Evolutionary conservation across 2,888 invertebrate species (phyloP).

Genomic region (Dendrolimus houi): DNA sequence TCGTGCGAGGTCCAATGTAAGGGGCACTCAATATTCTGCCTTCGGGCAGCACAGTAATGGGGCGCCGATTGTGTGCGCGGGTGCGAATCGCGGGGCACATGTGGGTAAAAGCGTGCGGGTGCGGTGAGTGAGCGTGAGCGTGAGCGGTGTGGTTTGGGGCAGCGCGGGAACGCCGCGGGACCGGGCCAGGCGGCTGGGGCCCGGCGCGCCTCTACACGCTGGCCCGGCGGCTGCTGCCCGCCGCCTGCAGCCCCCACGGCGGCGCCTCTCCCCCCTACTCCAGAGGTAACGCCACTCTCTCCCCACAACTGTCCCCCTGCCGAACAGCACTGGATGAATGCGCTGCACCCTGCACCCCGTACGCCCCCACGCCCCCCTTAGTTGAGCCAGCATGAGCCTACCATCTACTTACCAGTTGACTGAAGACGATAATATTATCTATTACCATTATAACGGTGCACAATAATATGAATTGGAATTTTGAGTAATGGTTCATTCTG

Average conservation of each 20-base stretch:
- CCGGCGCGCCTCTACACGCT: constrained; percentile 67
- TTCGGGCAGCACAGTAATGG: constrained; percentile 1
- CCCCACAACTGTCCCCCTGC: background rate
- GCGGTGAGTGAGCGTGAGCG: constrained; percentile 62
- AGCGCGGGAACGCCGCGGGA: constrained; percentile 66
- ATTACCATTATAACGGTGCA: too few relatives aligned
- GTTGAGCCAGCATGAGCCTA: background rate
- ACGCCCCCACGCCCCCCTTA: background rate
- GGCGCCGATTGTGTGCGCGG: constrained; percentile 12
- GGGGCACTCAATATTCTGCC: background rate
- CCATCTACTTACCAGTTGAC: background rate
- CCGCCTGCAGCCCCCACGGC: constrained; percentile 82
- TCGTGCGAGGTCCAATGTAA: background rate
- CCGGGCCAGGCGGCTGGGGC: constrained; percentile 48
- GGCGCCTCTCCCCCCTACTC: constrained; percentile 82
- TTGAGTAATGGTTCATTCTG: too few relatives aligned
- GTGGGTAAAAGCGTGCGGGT: constrained; percentile 33
- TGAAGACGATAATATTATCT: background rate
- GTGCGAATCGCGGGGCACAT: constrained; percentile 47
- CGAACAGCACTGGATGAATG: background rate
- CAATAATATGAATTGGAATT: too few relatives aligned
- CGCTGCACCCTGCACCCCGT: background rate
- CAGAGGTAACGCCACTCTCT: constrained; percentile 73
- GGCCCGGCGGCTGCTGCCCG: constrained; percentile 79
- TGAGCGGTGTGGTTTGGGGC: constrained; percentile 35